Evolutionary conservation across 2,797 vertebrate genomes (phyloP).

Genomic region (Tauraco hartlaubi): DNA sequence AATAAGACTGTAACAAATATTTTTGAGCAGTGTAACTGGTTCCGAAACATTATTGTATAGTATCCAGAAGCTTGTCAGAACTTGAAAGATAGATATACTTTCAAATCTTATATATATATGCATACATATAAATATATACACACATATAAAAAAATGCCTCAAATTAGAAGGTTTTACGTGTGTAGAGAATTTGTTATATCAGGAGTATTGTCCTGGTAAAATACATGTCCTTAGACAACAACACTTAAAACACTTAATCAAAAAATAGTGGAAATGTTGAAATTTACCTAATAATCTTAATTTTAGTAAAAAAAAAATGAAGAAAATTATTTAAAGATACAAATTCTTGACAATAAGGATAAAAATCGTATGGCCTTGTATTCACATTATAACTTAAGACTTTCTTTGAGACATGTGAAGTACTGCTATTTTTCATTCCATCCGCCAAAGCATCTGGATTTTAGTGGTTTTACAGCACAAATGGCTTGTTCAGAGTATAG

Average conservation of each 20-base stretch:
- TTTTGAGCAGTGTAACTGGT: background rate
- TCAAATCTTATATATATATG: background rate
- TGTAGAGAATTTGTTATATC: background rate
- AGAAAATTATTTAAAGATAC: background rate
- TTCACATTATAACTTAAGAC: slow-evolving; percentile 1
- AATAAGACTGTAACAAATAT: background rate
- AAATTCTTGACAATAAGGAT: background rate
- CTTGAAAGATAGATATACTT: background rate
- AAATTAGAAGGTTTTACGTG: background rate
- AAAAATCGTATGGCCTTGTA: background rate
- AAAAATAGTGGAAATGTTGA: background rate
- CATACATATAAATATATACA: background rate
- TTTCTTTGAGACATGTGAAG: background rate
- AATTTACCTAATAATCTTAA: background rate
- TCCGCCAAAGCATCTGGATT: slow-evolving; percentile 66
- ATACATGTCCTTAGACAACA: background rate
- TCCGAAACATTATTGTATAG: background rate
- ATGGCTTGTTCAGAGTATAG: slow-evolving; percentile 41
- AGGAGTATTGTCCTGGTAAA: background rate
- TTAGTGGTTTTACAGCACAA: slow-evolving; percentile 58
- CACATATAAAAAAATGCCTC: background rate
- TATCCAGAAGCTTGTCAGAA: background rate
- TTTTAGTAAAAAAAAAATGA: too few species aligned
- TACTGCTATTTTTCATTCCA: slow-evolving; percentile 35
- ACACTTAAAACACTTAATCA: background rate